Evolutionary conservation across 2,113 vertebrate genomes (phyloP), one percentile per base, ranked within the genome.

Genomic region (Furnarius figulus): DNA sequence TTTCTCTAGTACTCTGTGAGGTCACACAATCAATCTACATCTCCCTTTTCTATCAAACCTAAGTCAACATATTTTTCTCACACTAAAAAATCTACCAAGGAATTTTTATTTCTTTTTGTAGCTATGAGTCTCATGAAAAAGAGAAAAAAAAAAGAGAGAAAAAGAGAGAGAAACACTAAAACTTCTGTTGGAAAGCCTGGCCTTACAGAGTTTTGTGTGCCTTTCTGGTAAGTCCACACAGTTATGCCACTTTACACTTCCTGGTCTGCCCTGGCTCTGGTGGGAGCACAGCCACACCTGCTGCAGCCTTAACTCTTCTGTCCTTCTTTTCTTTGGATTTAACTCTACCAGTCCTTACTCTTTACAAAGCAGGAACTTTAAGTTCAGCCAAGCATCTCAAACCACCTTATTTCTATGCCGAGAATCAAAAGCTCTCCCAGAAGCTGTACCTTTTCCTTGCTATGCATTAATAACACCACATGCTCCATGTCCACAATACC

Each of bases 401-500:
- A 44, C 5, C 10, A 11, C 47, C 30, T 74, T 2, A 61, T 16
- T 75, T 67, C 55, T 27, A 5, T 0, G 0, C 9, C 23, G 14
- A 40, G 28, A 52, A 80, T 14, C n/a, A 66, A 49, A 62, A 24
- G 5, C 15, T 74, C 20, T 65, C 53, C 19, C 17, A 24, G 5
- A 73, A 86, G 19, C 23, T 16, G 2, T 31, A 42, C 13, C 8
- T 65, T 80, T 65, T 47, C 44, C 61, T 80, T 62, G 11, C 28
- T 53, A 3, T n/a, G 5, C 8, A 13, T 55, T 33, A 47, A 25
- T 33, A 56, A 9, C 17, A 44, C 19, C 21, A 7, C 5, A 8
- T 5, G 30, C 4, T 33, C 18, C 8, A 8, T 0, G 0, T 2
- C 16, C 0, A 2, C 4, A 5, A 2, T 27, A 15, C 18, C 23